A percentile compares a stretch with the other conserved stretches of the same genome.
Conservation (phyloP, 2,888 invertebrate species). For the Drosophila bunnanda region DNA sequence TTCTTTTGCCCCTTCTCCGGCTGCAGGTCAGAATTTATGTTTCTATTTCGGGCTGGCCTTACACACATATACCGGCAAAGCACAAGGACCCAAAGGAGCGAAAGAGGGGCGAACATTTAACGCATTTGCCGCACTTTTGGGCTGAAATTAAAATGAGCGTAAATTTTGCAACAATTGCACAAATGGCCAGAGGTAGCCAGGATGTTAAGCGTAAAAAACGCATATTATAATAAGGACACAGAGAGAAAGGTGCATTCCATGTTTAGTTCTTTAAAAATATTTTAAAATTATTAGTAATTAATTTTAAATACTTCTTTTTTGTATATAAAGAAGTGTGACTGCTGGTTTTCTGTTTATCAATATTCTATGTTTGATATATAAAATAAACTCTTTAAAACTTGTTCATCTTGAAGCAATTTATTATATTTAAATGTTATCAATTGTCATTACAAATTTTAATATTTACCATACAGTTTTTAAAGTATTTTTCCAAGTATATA, state of each 20-base stretch:
- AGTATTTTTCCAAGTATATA: not conserved
- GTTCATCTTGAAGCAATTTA: fast-evolving
- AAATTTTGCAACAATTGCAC: conserved; percentile 84
- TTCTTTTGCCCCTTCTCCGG: conserved; percentile 28
- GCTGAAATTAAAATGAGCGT: conserved; percentile 73
- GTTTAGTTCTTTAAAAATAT: not conserved
- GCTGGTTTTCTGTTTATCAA: not conserved
- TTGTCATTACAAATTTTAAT: not conserved
- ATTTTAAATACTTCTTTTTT: too few species aligned
- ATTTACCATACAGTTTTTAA: not conserved
- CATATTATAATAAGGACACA: conserved; percentile 54
- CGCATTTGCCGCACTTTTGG: conserved; percentile 65
- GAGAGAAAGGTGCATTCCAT: conserved; percentile 26
- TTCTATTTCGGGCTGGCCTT: conserved; percentile 52
- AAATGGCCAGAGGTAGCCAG: conserved; percentile 53
- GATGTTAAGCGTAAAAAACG: conserved; percentile 14
- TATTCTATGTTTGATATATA: not conserved
- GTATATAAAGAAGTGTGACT: not conserved
- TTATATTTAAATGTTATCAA: not conserved
- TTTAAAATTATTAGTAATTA: too few species aligned
- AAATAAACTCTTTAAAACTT: not conserved
- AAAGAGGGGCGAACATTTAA: conserved; percentile 53
- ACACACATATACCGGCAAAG: conserved; percentile 5
- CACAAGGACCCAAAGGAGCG: conserved; percentile 14
- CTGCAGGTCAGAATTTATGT: conserved; percentile 67